Evolutionary conservation across 2,888 invertebrate genomes (phyloP), one percentile per base, ranked within the genome.

Genomic region (Escarpia spicata): DNA sequence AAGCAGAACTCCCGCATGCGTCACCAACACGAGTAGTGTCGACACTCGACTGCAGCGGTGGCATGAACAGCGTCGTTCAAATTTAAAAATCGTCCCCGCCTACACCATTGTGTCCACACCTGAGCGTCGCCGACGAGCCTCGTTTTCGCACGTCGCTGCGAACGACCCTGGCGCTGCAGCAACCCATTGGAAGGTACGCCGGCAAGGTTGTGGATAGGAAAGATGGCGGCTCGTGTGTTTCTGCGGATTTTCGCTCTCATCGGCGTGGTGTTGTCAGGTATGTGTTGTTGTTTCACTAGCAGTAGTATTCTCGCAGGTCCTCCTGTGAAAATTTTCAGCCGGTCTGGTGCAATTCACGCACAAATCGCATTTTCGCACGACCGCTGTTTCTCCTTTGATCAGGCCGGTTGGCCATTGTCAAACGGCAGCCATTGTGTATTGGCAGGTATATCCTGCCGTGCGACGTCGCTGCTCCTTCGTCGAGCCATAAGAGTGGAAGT

Each of bases 101-200:
- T 75, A 3, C 19, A 3, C 75, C 26, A 75, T 75, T 75, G 75
- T 75, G 75, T 75, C 75, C 75, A 75, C 75, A 75, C 75, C 75
- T 75, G 75, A 75, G 75, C n/a, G 75, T 26, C 75, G 75, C 75
- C 75, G 75, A 75, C 75, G 75, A 75, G 75, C 75, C 75, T 75
- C 75, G 75, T 75, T 75, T 75, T 75, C 75, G 75, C 75, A 26
- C 75, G 75, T 75, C 75, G 75, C 26, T 75, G 75, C 26, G 75
- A 75, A 75, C 75, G 75, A 75, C 75, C 75, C 75, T 75, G 75
- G 26, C 75, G 75, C 75, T 19, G 75, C 75, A 26, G 75, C n/a
- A 75, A n/a, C n/a, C 19, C 75, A 75, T n/a, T 75, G 75, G 75
- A 75, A 75, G 75, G 75, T 75, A 75, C 75, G 75, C 26, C 75